A percentile compares a stretch with the other conserved stretches of the same genome.
These are phyloP conservation scores for Aphodius sticticus DNA, from an alignment of 2,888 invertebrate genomes.

Conservation along the genomic window DNA sequence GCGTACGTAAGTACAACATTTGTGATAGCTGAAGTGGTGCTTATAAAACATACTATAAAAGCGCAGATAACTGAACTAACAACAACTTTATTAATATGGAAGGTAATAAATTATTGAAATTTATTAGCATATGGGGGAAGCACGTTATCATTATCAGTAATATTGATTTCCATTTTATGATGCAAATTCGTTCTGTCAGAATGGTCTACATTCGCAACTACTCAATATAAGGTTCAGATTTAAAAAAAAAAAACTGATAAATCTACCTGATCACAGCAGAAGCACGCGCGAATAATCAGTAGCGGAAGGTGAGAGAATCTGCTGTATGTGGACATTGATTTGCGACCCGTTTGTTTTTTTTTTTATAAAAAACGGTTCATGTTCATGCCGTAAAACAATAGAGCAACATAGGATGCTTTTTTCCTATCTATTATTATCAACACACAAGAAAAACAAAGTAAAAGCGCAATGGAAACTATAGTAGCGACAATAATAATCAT, in stretches of 20 bases:
- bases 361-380: too few species aligned
- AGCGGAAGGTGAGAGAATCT: neutral
- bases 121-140: neutral
- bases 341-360: neutral
- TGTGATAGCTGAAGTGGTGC: neutral
- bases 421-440: too few species aligned
- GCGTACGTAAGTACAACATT: too few species aligned
- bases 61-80: neutral
- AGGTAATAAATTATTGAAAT: neutral
- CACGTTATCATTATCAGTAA: neutral
- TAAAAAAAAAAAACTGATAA: neutral
- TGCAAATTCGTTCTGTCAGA: neutral
- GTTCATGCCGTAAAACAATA: too few species aligned
- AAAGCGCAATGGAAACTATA: too few species aligned
- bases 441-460: too few species aligned
- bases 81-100: slow-evolving; percentile 4
- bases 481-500: too few species aligned
- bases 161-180: neutral
- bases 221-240: neutral
- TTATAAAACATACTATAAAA: neutral
- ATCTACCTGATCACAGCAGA: neutral
- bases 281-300: neutral
- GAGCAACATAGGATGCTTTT: too few species aligned
- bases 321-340: neutral
- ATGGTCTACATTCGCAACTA: neutral